Evolutionary conservation across 1,140 invertebrate species (phyloP).

Genomic region (Araneus ventricosus): DNA sequence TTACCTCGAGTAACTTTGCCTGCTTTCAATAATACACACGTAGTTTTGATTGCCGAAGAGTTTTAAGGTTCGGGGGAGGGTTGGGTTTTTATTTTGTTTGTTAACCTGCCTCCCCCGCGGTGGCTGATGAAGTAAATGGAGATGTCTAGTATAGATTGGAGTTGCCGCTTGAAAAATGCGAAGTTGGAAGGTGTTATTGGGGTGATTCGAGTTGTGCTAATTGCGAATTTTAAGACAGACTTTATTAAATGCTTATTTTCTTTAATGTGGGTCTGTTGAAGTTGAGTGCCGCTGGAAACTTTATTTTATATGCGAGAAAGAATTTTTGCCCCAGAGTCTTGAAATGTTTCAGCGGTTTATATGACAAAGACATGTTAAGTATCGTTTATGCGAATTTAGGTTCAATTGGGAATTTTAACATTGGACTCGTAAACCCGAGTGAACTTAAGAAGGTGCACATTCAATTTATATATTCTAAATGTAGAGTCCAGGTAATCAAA

Average conservation of each 20-base stretch:
- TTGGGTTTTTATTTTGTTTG: conserved; percentile 62
- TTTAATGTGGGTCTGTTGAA: not conserved
- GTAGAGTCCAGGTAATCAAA: too few species aligned
- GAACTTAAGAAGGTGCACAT: too few species aligned
- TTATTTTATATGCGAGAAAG: not conserved
- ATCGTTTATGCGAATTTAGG: too few species aligned
- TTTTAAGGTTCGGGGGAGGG: conserved; percentile 13
- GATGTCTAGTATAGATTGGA: conserved; percentile 31
- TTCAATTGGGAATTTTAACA: too few species aligned
- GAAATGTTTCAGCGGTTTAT: too few species aligned
- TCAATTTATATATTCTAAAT: too few species aligned
- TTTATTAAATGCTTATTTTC: conserved; percentile 35
- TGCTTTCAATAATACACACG: conserved; percentile 73
- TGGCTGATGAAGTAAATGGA: conserved; percentile 39
- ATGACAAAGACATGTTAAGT: too few species aligned
- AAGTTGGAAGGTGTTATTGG: conserved; percentile 20
- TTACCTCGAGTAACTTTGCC: conserved; percentile 28
- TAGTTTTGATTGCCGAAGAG: conserved; percentile 72
- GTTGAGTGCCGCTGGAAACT: not conserved
- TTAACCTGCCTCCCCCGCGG: conserved; percentile 18
- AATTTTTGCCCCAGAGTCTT: not conserved
- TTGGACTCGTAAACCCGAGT: too few species aligned
- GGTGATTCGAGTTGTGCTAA: conserved; percentile 9
- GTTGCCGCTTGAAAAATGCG: conserved; percentile 19
- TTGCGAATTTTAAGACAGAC: conserved; percentile 19